A percentile compares a stretch with the other conserved stretches of the same genome.
These are phyloP conservation scores for Schizopygopsis malacanthus DNA, from an alignment of 2,797 vertebrate genomes.

Conservation along the genomic window DNA sequence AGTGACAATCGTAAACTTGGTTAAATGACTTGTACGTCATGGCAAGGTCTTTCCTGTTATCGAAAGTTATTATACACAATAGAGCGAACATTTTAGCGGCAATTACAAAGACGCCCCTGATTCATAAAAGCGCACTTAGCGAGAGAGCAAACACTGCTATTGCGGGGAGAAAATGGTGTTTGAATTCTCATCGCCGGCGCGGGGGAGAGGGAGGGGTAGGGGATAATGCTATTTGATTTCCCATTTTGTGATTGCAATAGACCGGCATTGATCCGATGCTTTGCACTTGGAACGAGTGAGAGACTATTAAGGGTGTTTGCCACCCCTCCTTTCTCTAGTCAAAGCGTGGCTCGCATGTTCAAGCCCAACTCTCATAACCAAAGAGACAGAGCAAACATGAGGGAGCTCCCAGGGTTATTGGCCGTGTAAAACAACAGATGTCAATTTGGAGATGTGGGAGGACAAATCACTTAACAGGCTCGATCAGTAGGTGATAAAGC, in stretches of 20 bases:
- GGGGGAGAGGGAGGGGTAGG: constrained; percentile 60
- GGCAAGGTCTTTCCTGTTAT: constrained; percentile 80
- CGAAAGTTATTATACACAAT: constrained; percentile 84
- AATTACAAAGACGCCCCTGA: constrained; percentile 89
- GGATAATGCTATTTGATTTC: constrained; percentile 98
- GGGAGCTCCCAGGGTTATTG: constrained; percentile 85
- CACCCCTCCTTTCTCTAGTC: constrained; percentile 79
- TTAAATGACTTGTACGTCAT: constrained; percentile 74
- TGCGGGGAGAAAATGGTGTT: constrained; percentile 87
- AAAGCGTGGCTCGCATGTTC: constrained; percentile 90
- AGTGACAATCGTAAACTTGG: constrained; percentile 77
- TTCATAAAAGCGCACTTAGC: constrained; percentile 97
- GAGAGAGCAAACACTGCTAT: constrained; percentile 92
- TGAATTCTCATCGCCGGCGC: constrained; percentile 86
- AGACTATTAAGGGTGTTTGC: constrained; percentile 97
- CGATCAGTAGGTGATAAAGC: constrained; percentile 98
- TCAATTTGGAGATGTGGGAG: constrained; percentile 88
- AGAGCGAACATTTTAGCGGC: constrained; percentile 88
- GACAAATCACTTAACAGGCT: constrained; percentile 99
- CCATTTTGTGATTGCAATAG: constrained; percentile 99
- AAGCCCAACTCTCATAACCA: constrained; percentile 91
- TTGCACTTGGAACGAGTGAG: constrained; percentile 90
- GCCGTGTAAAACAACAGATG: constrained; percentile 99
- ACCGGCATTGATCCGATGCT: constrained; percentile 97
- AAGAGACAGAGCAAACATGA: constrained; percentile 91